Conservation (phyloP, 2,797 vertebrate genomes). For the Falco naumanni region DNA sequence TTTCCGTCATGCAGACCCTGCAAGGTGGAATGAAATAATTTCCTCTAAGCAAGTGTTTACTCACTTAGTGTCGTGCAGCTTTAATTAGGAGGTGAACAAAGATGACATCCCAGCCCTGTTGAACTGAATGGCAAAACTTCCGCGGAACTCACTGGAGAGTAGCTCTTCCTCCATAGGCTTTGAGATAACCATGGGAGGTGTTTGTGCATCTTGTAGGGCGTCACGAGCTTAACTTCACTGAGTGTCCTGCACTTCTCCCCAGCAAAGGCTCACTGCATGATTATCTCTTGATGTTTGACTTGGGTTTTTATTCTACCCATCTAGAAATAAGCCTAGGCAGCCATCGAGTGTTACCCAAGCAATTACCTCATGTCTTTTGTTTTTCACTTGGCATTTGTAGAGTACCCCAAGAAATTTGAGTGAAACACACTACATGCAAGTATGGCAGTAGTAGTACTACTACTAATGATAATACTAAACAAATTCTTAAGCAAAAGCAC, state of each 20-base stretch:
- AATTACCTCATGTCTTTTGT: not conserved
- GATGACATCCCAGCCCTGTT: not conserved
- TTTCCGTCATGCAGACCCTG: not conserved
- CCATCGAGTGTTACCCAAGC: not conserved
- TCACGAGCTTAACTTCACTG: not conserved
- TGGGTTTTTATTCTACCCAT: not conserved
- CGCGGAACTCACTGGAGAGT: not conserved
- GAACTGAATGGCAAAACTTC: not conserved
- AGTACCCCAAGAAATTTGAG: not conserved
- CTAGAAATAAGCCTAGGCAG: not conserved
- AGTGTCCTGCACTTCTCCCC: not conserved
- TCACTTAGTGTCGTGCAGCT: not conserved
- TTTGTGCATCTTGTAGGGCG: not conserved
- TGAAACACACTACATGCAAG: not conserved
- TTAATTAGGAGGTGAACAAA: not conserved
- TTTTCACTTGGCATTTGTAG: not conserved
- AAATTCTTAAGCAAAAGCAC: not conserved
- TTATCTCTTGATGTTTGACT: not conserved
- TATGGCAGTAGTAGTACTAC: not conserved
- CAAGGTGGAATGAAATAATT: not conserved
- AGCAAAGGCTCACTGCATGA: not conserved
- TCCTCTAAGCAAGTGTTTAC: not conserved
- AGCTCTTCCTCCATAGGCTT: not conserved
- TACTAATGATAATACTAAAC: not conserved
- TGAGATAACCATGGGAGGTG: not conserved